phyloP scores from a whole-genome alignment of 2,888 invertebrate species.

The Bembecia ichneumoniformis region DNA sequence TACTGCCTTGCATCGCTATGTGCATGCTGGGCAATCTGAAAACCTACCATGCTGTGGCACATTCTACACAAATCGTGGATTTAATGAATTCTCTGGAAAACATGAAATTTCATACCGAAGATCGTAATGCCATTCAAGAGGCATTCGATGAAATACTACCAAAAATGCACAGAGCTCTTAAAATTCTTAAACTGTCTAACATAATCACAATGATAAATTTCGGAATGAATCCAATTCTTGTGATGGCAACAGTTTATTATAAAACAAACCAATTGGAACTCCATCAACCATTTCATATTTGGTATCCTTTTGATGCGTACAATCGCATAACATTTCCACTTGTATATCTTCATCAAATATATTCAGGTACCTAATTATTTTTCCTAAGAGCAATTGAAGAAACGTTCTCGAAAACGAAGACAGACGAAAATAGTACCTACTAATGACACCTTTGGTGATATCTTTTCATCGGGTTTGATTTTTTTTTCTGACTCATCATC shows the following conservation, averaged over 20 bases:
- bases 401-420: no score
- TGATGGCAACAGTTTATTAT: not conserved
- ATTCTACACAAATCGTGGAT: not conserved
- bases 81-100: not conserved
- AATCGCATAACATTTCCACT: not conserved
- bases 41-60: not conserved
- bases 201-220: not conserved
- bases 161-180: not conserved
- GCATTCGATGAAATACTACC: not conserved
- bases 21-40: not conserved
- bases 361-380: not conserved
- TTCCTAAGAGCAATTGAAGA: no score
- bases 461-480: no score
- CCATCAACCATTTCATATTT: not conserved
- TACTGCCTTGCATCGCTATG: not conserved
- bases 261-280: not conserved
- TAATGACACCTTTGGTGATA: no score
- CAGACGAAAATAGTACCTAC: no score
- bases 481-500: no score
- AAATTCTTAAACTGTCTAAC: not conserved
- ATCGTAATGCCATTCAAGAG: not conserved
- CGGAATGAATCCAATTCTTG: not conserved
- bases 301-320: not conserved
- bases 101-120: not conserved
- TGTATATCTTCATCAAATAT: not conserved